A percentile compares a stretch with the other conserved stretches of the same genome.
These are phyloP conservation scores for Phallusia fumigata DNA, from an alignment of 23 tunicate genomes.

Conservation along the genomic window DNA sequence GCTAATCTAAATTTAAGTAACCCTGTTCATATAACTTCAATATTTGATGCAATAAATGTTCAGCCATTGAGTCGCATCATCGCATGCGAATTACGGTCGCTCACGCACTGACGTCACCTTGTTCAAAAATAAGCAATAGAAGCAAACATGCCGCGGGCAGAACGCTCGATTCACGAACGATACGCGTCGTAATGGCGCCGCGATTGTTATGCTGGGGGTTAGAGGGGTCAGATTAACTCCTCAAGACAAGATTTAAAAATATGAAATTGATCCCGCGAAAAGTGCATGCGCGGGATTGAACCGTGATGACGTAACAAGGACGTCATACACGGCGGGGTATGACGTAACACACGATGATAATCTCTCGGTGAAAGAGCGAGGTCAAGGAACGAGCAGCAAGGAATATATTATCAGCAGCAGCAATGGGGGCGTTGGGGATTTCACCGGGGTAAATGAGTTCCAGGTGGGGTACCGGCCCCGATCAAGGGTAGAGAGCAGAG, in stretches of 20 bases:
- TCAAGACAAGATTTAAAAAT: too few species aligned
- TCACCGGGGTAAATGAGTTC: neutral
- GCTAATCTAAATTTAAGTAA: too few species aligned
- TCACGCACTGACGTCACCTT: slow-evolving; percentile 10
- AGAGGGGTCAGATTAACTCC: too few species aligned
- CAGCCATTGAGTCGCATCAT: too few species aligned
- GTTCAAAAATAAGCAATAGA: neutral
- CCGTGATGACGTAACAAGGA: slow-evolving; percentile 3
- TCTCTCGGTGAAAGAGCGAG: slow-evolving; percentile 6
- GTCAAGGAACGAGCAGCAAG: slow-evolving; percentile 3
- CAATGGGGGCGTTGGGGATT: neutral
- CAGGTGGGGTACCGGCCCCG: neutral
- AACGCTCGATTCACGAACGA: too few species aligned
- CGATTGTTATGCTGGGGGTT: too few species aligned
- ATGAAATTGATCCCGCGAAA: neutral
- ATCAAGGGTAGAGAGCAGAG: too few species aligned
- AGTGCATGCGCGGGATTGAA: neutral
- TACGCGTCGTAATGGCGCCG: too few species aligned
- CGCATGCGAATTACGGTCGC: too few species aligned
- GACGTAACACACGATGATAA: neutral
- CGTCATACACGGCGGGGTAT: too few species aligned
- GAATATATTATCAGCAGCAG: neutral
- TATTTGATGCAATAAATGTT: too few species aligned
- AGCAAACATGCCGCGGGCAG: neutral
- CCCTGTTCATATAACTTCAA: too few species aligned